These are phyloP conservation scores for Numida meleagris DNA, from an alignment of 2,113 vertebrate genomes.

Conservation along the genomic window DNA sequence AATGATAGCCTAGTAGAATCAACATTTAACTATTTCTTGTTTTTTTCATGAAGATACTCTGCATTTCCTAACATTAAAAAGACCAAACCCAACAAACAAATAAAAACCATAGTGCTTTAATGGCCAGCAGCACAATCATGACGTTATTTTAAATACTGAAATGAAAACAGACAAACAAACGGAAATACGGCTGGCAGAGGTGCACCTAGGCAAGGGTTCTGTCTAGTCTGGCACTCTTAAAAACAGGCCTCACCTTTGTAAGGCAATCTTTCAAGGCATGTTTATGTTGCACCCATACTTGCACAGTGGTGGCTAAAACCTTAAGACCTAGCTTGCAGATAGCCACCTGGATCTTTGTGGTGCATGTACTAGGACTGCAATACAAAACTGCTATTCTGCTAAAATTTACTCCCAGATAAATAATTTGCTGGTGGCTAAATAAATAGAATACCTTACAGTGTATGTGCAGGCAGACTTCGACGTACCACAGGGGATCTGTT, in stretches of 20 bases:
- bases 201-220: too few species aligned
- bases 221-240: not conserved
- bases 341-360: not conserved
- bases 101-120: not conserved
- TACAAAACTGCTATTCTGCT: not conserved
- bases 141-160: not conserved
- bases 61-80: not conserved
- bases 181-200: not conserved
- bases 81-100: not conserved
- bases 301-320: not conserved
- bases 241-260: not conserved
- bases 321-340: not conserved
- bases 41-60: not conserved
- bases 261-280: not conserved
- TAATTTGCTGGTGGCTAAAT: not conserved
- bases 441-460: not conserved
- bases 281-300: not conserved
- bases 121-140: not conserved
- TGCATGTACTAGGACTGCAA: not conserved
- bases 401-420: not conserved
- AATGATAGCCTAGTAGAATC: not conserved
- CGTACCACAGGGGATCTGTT: not conserved
- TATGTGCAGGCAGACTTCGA: not conserved
- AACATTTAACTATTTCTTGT: accelerated
- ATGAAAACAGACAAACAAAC: not conserved